These are phyloP conservation scores for Elgaria multicarinata DNA, from an alignment of 2,113 vertebrate genomes.

Conservation along the genomic window DNA sequence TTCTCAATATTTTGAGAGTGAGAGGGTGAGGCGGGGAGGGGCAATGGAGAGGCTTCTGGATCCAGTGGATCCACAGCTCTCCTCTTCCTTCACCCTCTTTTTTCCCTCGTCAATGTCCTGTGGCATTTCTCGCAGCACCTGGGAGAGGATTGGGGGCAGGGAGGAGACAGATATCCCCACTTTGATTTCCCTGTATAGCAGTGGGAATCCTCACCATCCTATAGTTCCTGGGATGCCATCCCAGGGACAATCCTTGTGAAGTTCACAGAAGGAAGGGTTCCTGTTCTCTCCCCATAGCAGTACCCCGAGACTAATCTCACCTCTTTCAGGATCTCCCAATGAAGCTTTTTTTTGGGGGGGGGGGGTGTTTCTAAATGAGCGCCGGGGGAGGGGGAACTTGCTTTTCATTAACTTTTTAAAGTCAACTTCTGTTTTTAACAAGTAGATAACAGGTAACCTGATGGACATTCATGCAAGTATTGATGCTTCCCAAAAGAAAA, in stretches of 20 bases:
- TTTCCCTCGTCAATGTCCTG: no score
- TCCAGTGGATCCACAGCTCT: no score
- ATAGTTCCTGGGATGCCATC: not conserved
- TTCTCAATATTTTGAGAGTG: not conserved
- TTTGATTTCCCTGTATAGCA: no score
- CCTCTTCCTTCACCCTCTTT: no score
- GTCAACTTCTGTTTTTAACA: not conserved
- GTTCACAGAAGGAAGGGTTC: not conserved
- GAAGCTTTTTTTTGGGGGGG: no score
- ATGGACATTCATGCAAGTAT: no score
- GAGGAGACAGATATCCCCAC: no score
- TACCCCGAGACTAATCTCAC: not conserved
- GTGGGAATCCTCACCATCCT: no score
- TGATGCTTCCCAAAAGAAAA: not conserved
- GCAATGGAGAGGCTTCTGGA: no score
- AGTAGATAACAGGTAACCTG: not conserved
- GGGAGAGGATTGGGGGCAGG: no score
- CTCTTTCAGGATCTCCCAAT: not conserved
- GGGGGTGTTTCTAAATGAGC: not conserved
- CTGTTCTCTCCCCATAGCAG: not conserved
- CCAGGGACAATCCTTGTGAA: not conserved
- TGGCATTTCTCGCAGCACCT: no score
- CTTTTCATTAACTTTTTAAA: not conserved
- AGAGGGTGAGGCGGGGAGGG: no score
- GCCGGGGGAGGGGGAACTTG: not conserved